phyloP scores from a whole-genome alignment of 2,888 invertebrate genomes.

The Acleris emargana region DNA sequence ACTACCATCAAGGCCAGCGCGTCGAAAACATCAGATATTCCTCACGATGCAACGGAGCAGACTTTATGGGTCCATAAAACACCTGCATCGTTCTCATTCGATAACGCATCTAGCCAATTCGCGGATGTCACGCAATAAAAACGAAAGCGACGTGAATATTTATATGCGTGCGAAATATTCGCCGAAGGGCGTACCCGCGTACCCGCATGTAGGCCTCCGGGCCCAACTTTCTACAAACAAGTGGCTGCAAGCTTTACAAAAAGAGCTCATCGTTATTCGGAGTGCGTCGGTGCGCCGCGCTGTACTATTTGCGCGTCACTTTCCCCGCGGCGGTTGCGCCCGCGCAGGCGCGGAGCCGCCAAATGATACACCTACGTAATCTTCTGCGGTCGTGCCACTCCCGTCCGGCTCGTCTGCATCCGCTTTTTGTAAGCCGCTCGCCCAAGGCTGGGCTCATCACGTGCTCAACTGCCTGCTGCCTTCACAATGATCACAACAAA shows the following conservation, averaged over 20 bases:
- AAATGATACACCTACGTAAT: slow-evolving; percentile 63
- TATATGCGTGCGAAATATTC: slow-evolving; percentile 79
- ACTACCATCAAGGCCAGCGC: too few relatives aligned
- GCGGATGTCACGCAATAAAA: slow-evolving; percentile 74
- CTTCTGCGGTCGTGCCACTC: slow-evolving; percentile 55
- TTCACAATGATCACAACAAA: slow-evolving; percentile 40
- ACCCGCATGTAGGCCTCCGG: slow-evolving; percentile 68
- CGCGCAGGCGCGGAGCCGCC: slow-evolving; percentile 41
- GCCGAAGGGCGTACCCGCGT: slow-evolving; percentile 82
- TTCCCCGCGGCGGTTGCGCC: slow-evolving; percentile 59
- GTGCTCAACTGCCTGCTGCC: slow-evolving; percentile 46
- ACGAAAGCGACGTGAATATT: slow-evolving; percentile 78
- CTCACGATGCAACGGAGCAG: slow-evolving; percentile 60
- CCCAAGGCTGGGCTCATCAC: slow-evolving; percentile 58
- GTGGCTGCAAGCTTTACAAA: slow-evolving; percentile 52
- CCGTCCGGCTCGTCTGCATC: slow-evolving; percentile 57
- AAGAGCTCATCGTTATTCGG: slow-evolving; percentile 81
- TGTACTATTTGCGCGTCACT: slow-evolving; percentile 64
- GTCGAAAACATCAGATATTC: slow-evolving; percentile 60
- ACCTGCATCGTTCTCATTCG: slow-evolving; percentile 48
- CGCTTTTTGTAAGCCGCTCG: slow-evolving; percentile 52
- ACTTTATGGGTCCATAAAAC: slow-evolving; percentile 66
- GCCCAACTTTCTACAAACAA: slow-evolving; percentile 77
- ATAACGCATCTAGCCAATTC: slow-evolving; percentile 48
- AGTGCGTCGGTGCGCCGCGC: slow-evolving; percentile 55